phyloP scores from a whole-genome alignment of 1,140 invertebrate genomes.

The Anastrepha ludens region DNA sequence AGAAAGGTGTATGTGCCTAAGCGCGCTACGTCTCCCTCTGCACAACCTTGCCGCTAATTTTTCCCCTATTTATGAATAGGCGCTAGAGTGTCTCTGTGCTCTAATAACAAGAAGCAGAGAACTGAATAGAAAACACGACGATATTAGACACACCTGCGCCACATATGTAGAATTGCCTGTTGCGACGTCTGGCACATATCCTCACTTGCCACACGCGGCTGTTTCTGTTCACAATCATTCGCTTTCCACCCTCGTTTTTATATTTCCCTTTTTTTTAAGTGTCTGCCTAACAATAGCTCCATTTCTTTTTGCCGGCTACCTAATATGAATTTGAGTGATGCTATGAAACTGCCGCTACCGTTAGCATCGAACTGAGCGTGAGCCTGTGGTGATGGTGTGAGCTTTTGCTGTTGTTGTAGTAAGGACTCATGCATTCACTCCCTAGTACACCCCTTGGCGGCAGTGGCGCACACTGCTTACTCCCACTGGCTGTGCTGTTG shows the following conservation, averaged over 20 bases:
- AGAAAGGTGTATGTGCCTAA: no score
- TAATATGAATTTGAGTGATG: conserved; percentile 2
- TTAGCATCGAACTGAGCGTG: not conserved
- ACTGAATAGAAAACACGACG: not conserved
- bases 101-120: no score
- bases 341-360: not conserved
- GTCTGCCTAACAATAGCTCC: not conserved
- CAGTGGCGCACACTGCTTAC: not conserved
- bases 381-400: not conserved
- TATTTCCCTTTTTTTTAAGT: not conserved
- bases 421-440: no score
- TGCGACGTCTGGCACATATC: conserved; percentile 2
- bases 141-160: not conserved
- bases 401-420: not conserved
- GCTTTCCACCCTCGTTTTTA: not conserved
- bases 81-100: not conserved
- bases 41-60: not conserved
- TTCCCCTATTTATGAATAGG: not conserved
- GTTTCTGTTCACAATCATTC: no score
- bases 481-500: not conserved
- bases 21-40: no score
- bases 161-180: conserved; percentile 14
- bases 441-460: not conserved
- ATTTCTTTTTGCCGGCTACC: not conserved
- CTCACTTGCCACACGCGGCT: not conserved